Percentiles rank a stretch among this genome's conserved stretches.
These are phyloP conservation scores for Mormyrus hasselquistii DNA, from an alignment of 2,797 vertebrate species.

Conservation along the genomic window DNA sequence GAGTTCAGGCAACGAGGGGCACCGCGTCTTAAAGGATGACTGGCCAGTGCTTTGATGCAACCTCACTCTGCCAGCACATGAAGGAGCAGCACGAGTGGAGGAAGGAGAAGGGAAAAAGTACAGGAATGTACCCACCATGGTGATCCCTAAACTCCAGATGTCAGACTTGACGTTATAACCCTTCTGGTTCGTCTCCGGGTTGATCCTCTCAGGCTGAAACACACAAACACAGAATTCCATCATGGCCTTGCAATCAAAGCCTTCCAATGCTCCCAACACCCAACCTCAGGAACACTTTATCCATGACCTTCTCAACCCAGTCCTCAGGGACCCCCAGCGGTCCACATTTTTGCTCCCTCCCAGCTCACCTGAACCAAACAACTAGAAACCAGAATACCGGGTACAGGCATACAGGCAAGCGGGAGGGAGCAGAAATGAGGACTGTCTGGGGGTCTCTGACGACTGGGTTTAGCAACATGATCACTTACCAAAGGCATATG, in stretches of 20 bases:
- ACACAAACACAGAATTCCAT: neutral
- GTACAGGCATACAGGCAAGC: neutral
- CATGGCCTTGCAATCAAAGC: neutral
- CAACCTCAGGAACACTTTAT: neutral
- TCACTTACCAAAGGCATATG: neutral
- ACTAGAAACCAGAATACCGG: neutral
- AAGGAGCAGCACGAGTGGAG: neutral
- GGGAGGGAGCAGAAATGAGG: neutral
- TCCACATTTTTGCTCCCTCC: neutral
- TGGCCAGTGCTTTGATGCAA: neutral
- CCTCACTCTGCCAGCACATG: neutral
- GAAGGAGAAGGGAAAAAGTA: neutral
- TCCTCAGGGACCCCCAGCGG: neutral
- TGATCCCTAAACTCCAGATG: constrained; percentile 97
- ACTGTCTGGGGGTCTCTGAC: neutral
- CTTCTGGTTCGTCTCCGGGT: constrained; percentile 94
- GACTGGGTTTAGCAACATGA: neutral
- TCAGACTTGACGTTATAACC: constrained; percentile 96
- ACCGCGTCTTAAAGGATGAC: neutral
- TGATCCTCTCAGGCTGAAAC: constrained; percentile 88
- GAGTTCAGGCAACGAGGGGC: neutral
- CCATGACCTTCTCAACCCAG: neutral
- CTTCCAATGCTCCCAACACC: neutral
- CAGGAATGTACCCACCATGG: constrained; percentile 68
- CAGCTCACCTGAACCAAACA: neutral